phyloP scores from a whole-genome alignment of 1,140 invertebrate species.

The Copidosoma floridanum region DNA sequence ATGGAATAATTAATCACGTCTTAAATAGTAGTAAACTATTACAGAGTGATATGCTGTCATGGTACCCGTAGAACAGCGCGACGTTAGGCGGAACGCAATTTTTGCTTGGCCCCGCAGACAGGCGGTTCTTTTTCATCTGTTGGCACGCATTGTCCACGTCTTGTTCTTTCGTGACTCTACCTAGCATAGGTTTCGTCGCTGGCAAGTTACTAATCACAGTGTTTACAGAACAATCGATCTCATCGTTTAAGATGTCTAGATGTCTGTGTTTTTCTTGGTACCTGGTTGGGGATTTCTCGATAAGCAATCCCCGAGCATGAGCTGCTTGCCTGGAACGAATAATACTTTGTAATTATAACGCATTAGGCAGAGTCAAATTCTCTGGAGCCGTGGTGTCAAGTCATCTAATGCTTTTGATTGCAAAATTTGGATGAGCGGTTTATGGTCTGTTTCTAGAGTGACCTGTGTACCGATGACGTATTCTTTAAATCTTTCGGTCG shows the following conservation, averaged over 20 bases:
- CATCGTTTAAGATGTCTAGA: constrained; percentile 14
- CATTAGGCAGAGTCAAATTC: constrained; percentile 43
- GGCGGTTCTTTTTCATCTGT: neutral
- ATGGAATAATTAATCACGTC: neutral
- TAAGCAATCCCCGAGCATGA: constrained; percentile 42
- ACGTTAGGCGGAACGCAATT: neutral
- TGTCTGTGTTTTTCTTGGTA: constrained; percentile 7
- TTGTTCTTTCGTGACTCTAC: neutral
- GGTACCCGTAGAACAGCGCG: too few species aligned
- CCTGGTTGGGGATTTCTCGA: constrained; percentile 29
- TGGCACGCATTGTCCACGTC: neutral
- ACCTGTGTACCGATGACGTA: constrained; percentile 35
- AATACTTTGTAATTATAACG: constrained; percentile 39
- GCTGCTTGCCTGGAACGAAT: constrained; percentile 39
- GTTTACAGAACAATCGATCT: neutral
- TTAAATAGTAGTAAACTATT: neutral
- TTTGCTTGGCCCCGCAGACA: neutral
- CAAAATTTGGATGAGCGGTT: constrained; percentile 32
- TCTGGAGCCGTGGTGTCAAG: constrained; percentile 44
- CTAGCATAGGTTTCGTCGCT: neutral
- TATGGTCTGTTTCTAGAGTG: constrained; percentile 42
- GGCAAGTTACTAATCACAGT: neutral
- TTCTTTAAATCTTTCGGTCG: constrained; percentile 42
- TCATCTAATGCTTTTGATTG: constrained; percentile 38
- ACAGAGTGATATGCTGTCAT: neutral